Percentiles rank a stretch among this genome's conserved stretches.
Evolutionary conservation across 2,797 vertebrate species (phyloP).

Genomic region (Gouania willdenowi): DNA sequence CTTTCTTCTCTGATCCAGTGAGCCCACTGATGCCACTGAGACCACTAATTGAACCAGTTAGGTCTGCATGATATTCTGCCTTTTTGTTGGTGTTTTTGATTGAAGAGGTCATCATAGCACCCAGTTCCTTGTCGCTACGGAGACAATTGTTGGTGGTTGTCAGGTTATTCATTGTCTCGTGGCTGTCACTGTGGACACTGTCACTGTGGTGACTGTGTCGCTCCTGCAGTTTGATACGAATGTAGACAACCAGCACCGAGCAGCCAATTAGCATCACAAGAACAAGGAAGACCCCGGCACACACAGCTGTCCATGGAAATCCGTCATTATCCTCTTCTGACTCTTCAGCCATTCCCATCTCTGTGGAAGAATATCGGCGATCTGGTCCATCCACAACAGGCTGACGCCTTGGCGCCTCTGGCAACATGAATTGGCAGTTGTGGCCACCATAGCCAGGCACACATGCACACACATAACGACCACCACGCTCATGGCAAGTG

Average conservation of each 20-base stretch:
- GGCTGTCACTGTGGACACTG: slow-evolving; percentile 79
- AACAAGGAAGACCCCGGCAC: slow-evolving; percentile 89
- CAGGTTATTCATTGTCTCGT: slow-evolving; percentile 97
- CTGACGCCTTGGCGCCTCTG: slow-evolving; percentile 73
- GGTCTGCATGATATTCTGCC: slow-evolving; percentile 88
- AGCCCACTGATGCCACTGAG: slow-evolving; percentile 60
- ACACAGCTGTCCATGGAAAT: slow-evolving; percentile 94
- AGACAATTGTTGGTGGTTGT: slow-evolving; percentile 86
- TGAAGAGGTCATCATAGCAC: slow-evolving; percentile 84
- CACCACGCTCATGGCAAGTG: slow-evolving; percentile 89
- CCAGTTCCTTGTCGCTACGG: slow-evolving; percentile 90
- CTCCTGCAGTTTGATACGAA: slow-evolving; percentile 87
- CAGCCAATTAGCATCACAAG: slow-evolving; percentile 89
- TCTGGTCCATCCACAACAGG: slow-evolving; percentile 65
- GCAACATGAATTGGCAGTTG: slow-evolving; percentile 95
- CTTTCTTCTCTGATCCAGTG: slow-evolving; percentile 79
- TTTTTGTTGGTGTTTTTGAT: slow-evolving; percentile 99
- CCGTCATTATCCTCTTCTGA: slow-evolving; percentile 67
- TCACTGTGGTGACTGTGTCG: slow-evolving; percentile 74
- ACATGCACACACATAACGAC: slow-evolving; percentile 91
- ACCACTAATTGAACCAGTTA: slow-evolving; percentile 59
- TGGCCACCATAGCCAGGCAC: slow-evolving; percentile 87
- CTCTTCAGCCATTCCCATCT: slow-evolving; percentile 57
- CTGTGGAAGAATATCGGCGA: slow-evolving; percentile 61
- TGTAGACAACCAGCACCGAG: slow-evolving; percentile 83